phyloP scores from a whole-genome alignment of 2,888 invertebrate species.

The Neria commutata region DNA sequence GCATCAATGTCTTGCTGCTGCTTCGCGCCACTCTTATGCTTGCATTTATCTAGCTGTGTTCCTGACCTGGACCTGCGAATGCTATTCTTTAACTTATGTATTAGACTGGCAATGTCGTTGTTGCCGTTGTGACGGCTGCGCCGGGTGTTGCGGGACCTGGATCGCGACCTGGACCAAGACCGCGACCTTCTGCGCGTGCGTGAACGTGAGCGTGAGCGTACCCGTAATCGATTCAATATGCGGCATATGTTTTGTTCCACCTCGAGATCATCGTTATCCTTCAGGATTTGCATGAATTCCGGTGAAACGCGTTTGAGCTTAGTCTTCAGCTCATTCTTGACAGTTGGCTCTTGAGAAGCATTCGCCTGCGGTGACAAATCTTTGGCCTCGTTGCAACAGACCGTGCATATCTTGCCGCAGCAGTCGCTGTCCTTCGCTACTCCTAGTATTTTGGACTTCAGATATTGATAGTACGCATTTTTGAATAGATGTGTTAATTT shows the following conservation, averaged over 20 bases:
- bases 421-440: too few species aligned
- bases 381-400: too few species aligned
- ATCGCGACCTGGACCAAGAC: constrained; percentile 6
- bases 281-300: constrained; percentile 43
- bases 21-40: neutral
- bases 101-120: neutral
- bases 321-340: too few species aligned
- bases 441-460: too few species aligned
- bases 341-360: too few species aligned
- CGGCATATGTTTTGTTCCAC: constrained; percentile 11
- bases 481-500: constrained; percentile 21
- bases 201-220: too few species aligned
- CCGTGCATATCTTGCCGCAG: too few species aligned
- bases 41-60: too few species aligned
- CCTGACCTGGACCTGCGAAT: too few species aligned
- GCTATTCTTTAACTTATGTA: too few species aligned
- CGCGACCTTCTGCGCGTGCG: too few species aligned
- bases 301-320: constrained; percentile 49
- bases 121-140: constrained; percentile 27
- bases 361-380: too few species aligned
- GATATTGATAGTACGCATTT: constrained; percentile 20
- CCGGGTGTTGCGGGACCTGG: constrained; percentile 40
- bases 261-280: constrained; percentile 39
- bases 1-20: neutral
- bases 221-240: neutral